Evolutionary conservation across 2,888 invertebrate species (phyloP).

Genomic region (Deroplatys truncata): DNA sequence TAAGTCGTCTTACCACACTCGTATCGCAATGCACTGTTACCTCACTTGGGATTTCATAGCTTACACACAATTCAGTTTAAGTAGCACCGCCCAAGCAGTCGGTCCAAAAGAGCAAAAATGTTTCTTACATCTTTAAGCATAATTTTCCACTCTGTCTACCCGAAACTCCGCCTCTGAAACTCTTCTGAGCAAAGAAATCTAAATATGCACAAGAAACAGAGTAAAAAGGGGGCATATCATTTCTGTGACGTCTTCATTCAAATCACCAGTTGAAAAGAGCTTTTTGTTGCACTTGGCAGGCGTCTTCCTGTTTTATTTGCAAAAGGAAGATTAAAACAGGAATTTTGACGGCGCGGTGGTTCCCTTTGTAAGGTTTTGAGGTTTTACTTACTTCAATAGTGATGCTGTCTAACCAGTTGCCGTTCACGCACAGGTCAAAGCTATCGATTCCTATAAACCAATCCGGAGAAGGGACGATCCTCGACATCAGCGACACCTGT

Average conservation of each 20-base stretch:
- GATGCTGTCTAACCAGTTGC: conserved; percentile 54
- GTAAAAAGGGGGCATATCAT: neutral
- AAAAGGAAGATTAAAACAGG: neutral
- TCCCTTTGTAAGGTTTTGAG: neutral
- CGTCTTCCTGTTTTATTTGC: neutral
- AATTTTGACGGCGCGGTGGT: too few species aligned
- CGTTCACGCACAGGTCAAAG: conserved; percentile 55
- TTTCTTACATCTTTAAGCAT: too few species aligned
- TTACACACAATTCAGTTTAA: too few species aligned
- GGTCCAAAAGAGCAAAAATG: too few species aligned
- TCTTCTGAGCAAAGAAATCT: neutral
- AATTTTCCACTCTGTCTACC: too few species aligned
- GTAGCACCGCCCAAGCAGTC: too few species aligned
- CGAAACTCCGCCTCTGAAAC: neutral
- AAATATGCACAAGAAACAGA: neutral
- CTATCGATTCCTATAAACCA: conserved; percentile 64
- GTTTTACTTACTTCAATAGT: conserved; percentile 43
- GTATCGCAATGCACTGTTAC: too few species aligned
- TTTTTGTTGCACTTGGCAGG: neutral
- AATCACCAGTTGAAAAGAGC: too few species aligned
- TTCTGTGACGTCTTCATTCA: neutral
- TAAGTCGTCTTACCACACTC: too few species aligned
- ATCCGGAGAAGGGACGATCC: conserved; percentile 62
- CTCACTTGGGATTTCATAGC: too few species aligned
- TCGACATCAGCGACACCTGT: conserved; percentile 56